phyloP scores from a whole-genome alignment of 2,888 invertebrate species.

The Lepeophtheirus nordmannii region DNA sequence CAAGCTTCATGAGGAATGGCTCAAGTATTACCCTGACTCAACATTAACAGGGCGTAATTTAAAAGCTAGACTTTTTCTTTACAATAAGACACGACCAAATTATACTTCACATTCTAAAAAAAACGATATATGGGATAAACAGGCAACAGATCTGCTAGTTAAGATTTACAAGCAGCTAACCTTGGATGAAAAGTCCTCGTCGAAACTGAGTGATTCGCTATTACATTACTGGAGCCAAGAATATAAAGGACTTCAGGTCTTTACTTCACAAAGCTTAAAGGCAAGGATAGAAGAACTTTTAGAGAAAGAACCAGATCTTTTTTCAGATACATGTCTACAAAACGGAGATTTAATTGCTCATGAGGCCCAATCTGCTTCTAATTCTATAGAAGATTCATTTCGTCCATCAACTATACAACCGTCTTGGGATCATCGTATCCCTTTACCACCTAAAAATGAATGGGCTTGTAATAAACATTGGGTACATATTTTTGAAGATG shows the following conservation, averaged over 20 bases:
- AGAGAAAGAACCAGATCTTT: not conserved
- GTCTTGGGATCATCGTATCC: not conserved
- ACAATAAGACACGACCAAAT: slow-evolving; percentile 2
- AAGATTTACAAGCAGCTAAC: not conserved
- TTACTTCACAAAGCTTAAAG: not conserved
- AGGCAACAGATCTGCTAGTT: not conserved
- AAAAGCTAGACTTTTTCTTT: slow-evolving; percentile 10
- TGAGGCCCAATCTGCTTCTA: not conserved
- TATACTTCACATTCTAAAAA: not conserved
- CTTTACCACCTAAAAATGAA: not conserved
- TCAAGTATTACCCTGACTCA: slow-evolving; percentile 13
- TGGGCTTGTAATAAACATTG: slow-evolving; percentile 3
- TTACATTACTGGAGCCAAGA: not conserved
- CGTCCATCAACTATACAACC: not conserved
- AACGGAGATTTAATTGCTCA: not conserved
- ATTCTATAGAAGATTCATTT: no score
- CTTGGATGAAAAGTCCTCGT: not conserved
- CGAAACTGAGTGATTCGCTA: not conserved
- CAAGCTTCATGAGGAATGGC: slow-evolving; percentile 11
- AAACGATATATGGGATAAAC: not conserved
- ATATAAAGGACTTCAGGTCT: not conserved
- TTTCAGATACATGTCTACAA: not conserved
- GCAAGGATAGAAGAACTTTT: not conserved
- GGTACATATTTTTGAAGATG: slow-evolving; percentile 16
- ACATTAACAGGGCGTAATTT: slow-evolving; percentile 12